Conservation (phyloP, 1,140 invertebrate species). For the Limonius californicus region DNA sequence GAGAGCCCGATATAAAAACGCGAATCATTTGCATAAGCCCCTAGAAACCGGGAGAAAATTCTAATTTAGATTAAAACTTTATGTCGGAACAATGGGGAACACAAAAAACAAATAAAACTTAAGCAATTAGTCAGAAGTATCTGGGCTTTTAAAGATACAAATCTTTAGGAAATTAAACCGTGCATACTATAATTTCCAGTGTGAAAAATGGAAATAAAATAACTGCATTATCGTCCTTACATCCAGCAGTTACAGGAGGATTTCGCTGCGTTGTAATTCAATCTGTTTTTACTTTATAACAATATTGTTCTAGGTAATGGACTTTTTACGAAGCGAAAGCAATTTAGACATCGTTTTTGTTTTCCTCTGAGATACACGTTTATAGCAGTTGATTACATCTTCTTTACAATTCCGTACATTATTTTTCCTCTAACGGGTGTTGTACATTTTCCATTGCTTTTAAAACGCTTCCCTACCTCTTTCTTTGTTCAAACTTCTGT, state of each 20-base stretch:
- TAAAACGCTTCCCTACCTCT: background rate
- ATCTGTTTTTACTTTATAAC: conserved; percentile 1
- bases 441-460: background rate
- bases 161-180: background rate
- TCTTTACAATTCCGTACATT: background rate
- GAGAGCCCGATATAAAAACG: conserved; percentile 5
- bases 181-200: too few relatives aligned
- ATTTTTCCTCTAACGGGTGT: background rate
- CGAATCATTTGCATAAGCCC: conserved; percentile 8
- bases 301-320: background rate
- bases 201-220: too few relatives aligned
- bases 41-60: background rate
- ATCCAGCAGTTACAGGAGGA: background rate
- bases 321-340: background rate
- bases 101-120: background rate
- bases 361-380: background rate
- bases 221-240: too few relatives aligned
- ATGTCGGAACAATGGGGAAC: background rate
- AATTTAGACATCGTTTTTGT: background rate
- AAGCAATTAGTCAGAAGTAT: background rate
- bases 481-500: background rate
- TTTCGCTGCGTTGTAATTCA: background rate
- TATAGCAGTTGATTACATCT: background rate
- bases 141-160: background rate
- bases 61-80: conserved; percentile 9